These are phyloP conservation scores for Atlantisia rogersi DNA, from an alignment of 2,113 vertebrate species.

Conservation along the genomic window DNA sequence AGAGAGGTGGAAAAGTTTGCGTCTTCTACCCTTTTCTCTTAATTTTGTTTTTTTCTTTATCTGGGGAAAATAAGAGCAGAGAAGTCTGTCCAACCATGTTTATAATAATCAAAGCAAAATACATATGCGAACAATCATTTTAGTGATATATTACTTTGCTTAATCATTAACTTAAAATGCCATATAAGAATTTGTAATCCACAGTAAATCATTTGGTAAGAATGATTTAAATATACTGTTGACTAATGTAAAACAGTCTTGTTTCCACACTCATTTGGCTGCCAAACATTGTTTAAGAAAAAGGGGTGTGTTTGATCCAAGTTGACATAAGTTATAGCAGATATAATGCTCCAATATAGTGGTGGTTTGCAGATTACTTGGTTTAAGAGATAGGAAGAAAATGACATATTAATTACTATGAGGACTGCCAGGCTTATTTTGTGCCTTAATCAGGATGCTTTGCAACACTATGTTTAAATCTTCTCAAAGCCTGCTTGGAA, in stretches of 20 bases:
- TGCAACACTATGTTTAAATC: background rate
- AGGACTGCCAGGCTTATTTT: constrained; percentile 25
- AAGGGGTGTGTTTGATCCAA: constrained; percentile 50
- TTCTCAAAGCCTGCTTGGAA: background rate
- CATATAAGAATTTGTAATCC: constrained; percentile 76
- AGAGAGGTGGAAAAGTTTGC: background rate
- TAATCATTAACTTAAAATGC: constrained; percentile 79
- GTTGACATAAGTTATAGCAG: constrained; percentile 76
- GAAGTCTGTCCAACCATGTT: constrained; percentile 42
- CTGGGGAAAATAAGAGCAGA: constrained; percentile 7
- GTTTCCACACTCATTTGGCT: constrained; percentile 68
- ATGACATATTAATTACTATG: constrained; percentile 34
- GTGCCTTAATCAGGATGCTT: background rate
- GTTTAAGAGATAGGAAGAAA: constrained; percentile 65
- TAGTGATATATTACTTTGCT: constrained; percentile 73
- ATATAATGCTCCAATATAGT: constrained; percentile 64
- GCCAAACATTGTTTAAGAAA: constrained; percentile 69
- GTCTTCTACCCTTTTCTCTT: background rate
- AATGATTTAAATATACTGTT: constrained; percentile 77
- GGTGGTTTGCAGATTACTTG: constrained; percentile 63
- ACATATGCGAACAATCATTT: constrained; percentile 68
- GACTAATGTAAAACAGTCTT: constrained; percentile 78
- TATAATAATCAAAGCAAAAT: constrained; percentile 45
- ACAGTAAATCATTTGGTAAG: constrained; percentile 75
- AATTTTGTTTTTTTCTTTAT: background rate